Conservation (phyloP, 2,797 vertebrate species). For the Sebastes elongatus region DNA sequence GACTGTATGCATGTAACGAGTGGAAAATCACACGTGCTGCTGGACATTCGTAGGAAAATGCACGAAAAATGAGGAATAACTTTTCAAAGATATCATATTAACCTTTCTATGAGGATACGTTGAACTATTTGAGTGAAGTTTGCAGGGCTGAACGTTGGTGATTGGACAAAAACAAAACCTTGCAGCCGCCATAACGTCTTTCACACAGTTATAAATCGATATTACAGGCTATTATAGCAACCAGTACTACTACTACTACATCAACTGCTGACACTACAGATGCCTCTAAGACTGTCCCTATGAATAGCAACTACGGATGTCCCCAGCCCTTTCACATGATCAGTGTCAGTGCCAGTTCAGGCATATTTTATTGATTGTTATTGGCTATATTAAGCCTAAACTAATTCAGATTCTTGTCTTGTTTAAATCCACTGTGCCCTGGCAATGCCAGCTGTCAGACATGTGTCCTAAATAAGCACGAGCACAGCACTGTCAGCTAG, state of each 20-base stretch:
- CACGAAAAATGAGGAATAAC: too few relatives aligned
- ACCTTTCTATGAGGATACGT: too few relatives aligned
- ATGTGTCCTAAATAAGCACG: slow-evolving; percentile 29
- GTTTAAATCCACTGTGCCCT: neutral
- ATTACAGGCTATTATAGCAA: neutral
- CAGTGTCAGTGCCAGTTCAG: neutral
- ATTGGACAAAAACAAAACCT: too few relatives aligned
- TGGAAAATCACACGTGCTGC: accelerated
- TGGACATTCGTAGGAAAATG: too few relatives aligned
- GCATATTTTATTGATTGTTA: neutral
- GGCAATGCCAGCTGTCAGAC: slow-evolving; percentile 2
- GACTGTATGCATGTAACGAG: too few relatives aligned
- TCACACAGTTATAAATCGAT: neutral
- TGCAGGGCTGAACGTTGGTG: accelerated
- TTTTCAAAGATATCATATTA: too few relatives aligned
- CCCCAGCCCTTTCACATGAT: neutral
- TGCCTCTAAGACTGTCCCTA: neutral
- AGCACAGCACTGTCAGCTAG: neutral
- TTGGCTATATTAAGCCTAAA: neutral
- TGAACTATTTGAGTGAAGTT: neutral
- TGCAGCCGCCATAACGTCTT: neutral
- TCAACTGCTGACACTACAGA: neutral
- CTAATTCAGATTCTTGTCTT: neutral
- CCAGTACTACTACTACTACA: neutral
- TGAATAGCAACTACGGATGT: neutral